Base-by-base conservation (phyloP, 2,113 vertebrate species). In the Chloropsis hardwickii region DNA sequence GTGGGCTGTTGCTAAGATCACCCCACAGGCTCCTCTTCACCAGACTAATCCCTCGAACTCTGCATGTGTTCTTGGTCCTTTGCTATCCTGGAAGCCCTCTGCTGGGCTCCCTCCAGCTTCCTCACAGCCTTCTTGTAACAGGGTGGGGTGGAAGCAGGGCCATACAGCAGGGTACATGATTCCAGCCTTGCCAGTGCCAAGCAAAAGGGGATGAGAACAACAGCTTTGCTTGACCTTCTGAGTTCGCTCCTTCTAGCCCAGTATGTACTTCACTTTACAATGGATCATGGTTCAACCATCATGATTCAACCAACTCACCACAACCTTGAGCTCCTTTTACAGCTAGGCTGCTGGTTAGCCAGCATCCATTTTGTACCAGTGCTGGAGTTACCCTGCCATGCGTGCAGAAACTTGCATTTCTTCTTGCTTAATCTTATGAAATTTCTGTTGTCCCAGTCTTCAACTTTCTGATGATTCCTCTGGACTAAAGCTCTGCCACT, bases 401-500 rank as follows among this genome's bases (percentile, higher is more conserved):
- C 76, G 29, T 29, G 40, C 57, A 90, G 70, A 76, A 91, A 40
- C 11, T 60, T 29, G 40, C 12, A 64, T 90, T 93, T 82, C 61
- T 85, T 85, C 81, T 90, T 60, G 69, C 50, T 79, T 72, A 78
- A 67, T 84, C 53, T 79, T 57, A 53, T 9, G 12, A 69, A 91
- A 90, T 90, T 82, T 89, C 39, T 85, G 70, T 71, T 87, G 90
- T 89, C 92, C 81, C 73, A 60, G 0, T 79, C 90, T 93, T 88
- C 90, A 93, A 72, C 70, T 94, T 91, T 37, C 61, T 64, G 47
- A 87, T 79, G 90, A 95, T 94, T 96, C 78, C 79, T 94, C 88
- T 92, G 95, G 94, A 93, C 95, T 97, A 85, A 93, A 92, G 88
- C 92, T 90, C 71, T 94, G 71, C 69, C 72, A 84, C 92, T 86